phyloP scores from a whole-genome alignment of 2,888 invertebrate species.

The Drymonia ruficornis region DNA sequence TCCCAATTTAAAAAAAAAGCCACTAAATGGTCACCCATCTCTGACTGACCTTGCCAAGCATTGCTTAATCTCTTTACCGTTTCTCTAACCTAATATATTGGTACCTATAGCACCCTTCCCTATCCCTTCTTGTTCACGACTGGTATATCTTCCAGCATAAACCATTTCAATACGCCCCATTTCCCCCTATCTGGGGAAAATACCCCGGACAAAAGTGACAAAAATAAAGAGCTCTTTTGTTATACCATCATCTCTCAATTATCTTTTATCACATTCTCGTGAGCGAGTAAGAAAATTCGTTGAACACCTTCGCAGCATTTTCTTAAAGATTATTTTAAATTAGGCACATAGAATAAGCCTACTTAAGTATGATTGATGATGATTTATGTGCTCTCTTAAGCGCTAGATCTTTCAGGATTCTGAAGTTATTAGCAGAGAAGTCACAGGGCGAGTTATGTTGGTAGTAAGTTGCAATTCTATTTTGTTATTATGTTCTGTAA shows the following conservation, averaged over 20 bases:
- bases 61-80: too few relatives aligned
- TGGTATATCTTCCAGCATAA: too few relatives aligned
- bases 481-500: too few relatives aligned
- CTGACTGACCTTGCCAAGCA: too few relatives aligned
- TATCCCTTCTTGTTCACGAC: too few relatives aligned
- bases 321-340: constrained; percentile 1
- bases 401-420: background rate
- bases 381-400: background rate
- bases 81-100: too few relatives aligned
- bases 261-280: background rate
- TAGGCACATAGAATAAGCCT: background rate
- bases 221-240: background rate
- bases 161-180: too few relatives aligned
- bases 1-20: too few relatives aligned
- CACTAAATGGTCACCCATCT: too few relatives aligned
- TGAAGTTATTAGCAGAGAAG: background rate
- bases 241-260: too few relatives aligned
- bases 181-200: too few relatives aligned
- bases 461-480: background rate
- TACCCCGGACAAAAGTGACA: background rate
- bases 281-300: background rate
- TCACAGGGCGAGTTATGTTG: background rate
- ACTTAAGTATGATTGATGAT: constrained; percentile 17
- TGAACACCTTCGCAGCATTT: background rate
- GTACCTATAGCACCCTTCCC: too few relatives aligned